Evolutionary conservation across 2,888 invertebrate genomes (phyloP), one percentile per base, ranked within the genome.

Genomic region (Callyntrura guangdongensis): DNA sequence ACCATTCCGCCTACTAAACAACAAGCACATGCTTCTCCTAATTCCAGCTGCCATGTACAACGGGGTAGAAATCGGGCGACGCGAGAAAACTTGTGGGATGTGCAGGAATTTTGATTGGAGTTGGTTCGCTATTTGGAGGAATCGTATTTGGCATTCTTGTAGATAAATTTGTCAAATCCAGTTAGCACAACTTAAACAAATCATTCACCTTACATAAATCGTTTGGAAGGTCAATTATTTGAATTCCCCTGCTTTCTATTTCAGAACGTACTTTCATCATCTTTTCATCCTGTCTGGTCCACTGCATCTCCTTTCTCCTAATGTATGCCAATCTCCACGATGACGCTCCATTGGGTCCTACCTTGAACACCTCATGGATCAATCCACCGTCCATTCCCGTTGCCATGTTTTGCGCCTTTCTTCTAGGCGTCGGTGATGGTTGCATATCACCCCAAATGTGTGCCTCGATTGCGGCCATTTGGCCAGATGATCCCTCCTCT

Each of bases 371-470:
- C 3, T 92, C 93, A 0, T 84, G 88, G 61, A 87, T 93, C 12
- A 22, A 47, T n/a, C 69, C 88, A 27, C 93, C 93, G 6, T 90
- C 67, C 45, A 89, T 92, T 1, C 61, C 79, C 6, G 22, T 93
- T 25, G 99, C 99, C 0, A 96, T 99, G 95, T 95, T 98, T 86
- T 98, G 98, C 95, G 98, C 98, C 91, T 97, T 99, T 94, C 95
- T 99, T 0, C 96, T 99, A 0, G 93, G 93, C 0, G 97, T 99
- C 94, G 99, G 99, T 0, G 99, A 99, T 95, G 98, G 98, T 20
- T 99, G 99, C 95, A 99, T 97, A 95, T 99, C 99, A 94, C 99
- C 99, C 0, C 98, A 99, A 95, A 97, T 99, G 64, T 99, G 98
- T 94, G 98, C 99, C 0, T 97, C 99, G 92, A 95, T 99, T 49